A percentile compares a stretch with the other conserved stretches of the same genome.
phyloP scores from a whole-genome alignment of 2,113 vertebrate species.

The Tupaia tana region DNA sequence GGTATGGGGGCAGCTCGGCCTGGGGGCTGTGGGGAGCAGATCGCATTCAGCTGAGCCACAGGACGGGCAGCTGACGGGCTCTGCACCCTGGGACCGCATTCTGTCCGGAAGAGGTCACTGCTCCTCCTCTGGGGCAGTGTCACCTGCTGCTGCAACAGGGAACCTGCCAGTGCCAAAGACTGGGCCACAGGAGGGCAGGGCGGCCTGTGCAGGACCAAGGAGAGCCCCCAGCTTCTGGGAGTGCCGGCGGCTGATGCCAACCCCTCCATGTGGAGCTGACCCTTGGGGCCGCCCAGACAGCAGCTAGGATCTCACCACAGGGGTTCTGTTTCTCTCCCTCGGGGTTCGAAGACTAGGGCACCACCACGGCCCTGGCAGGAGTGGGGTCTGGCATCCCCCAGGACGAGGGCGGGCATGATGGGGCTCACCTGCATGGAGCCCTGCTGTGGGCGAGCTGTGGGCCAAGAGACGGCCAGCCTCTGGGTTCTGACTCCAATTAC shows the following conservation, averaged over 20 bases:
- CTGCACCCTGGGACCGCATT: neutral
- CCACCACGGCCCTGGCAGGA: neutral
- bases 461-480: neutral
- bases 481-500: neutral
- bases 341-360: neutral
- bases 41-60: too few relatives aligned
- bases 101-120: neutral
- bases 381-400: neutral
- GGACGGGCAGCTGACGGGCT: too few relatives aligned
- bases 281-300: neutral
- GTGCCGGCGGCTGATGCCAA: neutral
- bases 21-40: slow-evolving; percentile 86
- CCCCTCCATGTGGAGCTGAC: neutral
- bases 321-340: slow-evolving; percentile 13
- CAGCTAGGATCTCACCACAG: neutral
- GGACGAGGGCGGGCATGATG: neutral
- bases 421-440: neutral
- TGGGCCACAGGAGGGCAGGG: too few relatives aligned
- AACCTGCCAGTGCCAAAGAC: too few relatives aligned
- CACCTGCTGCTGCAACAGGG: too few relatives aligned
- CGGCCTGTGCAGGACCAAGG: too few relatives aligned
- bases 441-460: neutral
- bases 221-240: neutral
- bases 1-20: slow-evolving; percentile 92
- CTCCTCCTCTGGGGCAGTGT: neutral